Evolutionary conservation across 2,113 vertebrate genomes (phyloP).

Genomic region (Chaenogobius annularis): DNA sequence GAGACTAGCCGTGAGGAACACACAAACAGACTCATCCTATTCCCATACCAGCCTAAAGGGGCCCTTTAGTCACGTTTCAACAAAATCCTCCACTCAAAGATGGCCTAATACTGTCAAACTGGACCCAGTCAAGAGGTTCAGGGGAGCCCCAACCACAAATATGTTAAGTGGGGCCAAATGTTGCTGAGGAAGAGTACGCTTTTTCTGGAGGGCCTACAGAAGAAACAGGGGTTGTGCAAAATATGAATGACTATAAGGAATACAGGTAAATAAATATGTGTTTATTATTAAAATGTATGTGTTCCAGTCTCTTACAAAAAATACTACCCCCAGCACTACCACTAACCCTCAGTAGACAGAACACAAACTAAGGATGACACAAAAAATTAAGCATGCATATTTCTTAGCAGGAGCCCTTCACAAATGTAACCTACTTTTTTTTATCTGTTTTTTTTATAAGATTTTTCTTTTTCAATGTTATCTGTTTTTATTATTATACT

Average conservation of each 20-base stretch:
- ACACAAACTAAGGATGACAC: not conserved
- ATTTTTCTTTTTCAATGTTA: no score
- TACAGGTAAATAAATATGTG: not conserved
- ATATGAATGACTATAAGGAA: not conserved
- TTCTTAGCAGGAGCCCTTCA: no score
- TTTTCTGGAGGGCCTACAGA: constrained; percentile 18
- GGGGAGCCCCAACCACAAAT: constrained; percentile 6
- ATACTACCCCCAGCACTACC: not conserved
- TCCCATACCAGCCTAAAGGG: constrained; percentile 38
- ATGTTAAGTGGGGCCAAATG: constrained; percentile 38
- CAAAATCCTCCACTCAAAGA: constrained; percentile 37
- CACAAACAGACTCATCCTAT: constrained; percentile 60
- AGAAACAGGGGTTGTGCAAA: not conserved
- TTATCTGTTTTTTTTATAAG: no score
- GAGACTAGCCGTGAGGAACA: constrained; percentile 15
- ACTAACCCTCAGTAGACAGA: not conserved
- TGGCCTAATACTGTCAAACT: constrained; percentile 24
- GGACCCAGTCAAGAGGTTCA: constrained; percentile 27
- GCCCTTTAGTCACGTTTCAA: constrained; percentile 44
- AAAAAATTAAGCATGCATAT: no score
- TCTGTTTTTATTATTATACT: no score
- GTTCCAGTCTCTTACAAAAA: not conserved
- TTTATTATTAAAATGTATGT: not conserved
- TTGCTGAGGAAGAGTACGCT: constrained; percentile 10
- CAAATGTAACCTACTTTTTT: no score